These are phyloP conservation scores for Tineola bisselliella DNA, from an alignment of 2,888 invertebrate genomes.

Conservation along the genomic window DNA sequence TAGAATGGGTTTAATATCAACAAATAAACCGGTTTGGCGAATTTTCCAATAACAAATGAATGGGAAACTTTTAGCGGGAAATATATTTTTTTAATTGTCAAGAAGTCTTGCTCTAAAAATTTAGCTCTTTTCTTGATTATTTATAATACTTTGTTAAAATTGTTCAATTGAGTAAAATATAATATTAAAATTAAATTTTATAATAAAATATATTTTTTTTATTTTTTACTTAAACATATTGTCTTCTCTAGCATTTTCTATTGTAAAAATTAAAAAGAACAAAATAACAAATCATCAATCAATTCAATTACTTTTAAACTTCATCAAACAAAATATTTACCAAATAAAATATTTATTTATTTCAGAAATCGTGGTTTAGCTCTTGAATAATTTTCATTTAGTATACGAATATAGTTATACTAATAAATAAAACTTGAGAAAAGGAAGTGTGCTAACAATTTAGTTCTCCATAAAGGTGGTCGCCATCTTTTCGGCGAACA, in stretches of 20 bases:
- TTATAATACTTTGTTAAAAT: too few species aligned
- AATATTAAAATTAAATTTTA: too few species aligned
- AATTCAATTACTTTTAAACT: neutral
- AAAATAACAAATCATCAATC: neutral
- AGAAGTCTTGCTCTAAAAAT: too few species aligned
- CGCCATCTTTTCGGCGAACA: constrained; percentile 78
- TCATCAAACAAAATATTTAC: neutral
- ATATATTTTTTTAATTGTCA: neutral
- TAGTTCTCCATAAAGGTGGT: constrained; percentile 35
- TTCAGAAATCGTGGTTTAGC: too few species aligned
- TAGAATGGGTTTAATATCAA: neutral
- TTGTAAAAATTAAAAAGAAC: too few species aligned
- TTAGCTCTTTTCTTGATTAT: too few species aligned
- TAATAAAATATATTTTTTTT: too few species aligned
- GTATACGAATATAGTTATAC: neutral
- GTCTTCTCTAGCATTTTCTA: neutral
- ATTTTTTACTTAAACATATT: too few species aligned
- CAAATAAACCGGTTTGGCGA: neutral
- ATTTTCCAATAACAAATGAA: neutral
- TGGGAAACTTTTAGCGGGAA: neutral
- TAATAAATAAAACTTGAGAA: constrained; percentile 15
- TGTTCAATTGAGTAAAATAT: too few species aligned
- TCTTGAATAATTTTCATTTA: neutral
- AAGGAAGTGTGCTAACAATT: constrained; percentile 50
- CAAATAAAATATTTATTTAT: too few species aligned